Evolutionary conservation across 2,888 invertebrate genomes (phyloP).

Genomic region (Xanthia togata): DNA sequence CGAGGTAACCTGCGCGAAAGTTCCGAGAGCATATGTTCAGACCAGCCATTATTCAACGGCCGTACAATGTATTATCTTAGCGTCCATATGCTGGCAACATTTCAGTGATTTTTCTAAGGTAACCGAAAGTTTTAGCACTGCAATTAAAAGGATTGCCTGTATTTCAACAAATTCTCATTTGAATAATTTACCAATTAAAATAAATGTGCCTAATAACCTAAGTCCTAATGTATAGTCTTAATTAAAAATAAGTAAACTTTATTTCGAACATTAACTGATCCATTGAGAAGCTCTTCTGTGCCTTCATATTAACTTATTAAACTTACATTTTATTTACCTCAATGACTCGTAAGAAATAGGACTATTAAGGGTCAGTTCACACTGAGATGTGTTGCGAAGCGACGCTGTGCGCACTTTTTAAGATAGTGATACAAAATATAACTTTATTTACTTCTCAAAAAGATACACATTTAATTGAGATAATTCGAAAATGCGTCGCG

Average conservation of each 20-base stretch:
- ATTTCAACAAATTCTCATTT: background rate
- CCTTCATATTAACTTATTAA: background rate
- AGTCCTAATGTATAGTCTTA: conserved; percentile 40
- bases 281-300: background rate
- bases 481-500: no score
- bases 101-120: background rate
- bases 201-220: background rate
- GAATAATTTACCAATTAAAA: conserved; percentile 2
- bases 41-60: background rate
- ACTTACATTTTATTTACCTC: conserved; percentile 8
- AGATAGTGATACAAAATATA: no score
- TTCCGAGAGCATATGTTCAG: no score
- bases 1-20: no score
- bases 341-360: background rate
- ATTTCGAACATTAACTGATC: background rate
- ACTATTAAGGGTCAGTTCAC: background rate
- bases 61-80: background rate
- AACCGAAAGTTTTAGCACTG: background rate
- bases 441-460: no score
- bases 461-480: no score
- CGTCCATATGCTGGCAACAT: background rate
- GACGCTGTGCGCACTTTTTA: no score
- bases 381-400: no score
- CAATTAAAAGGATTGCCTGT: background rate
- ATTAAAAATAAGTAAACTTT: conserved; percentile 42